These are phyloP conservation scores for Drosophila arizonae DNA, from an alignment of 1,140 invertebrate species.

Conservation along the genomic window DNA sequence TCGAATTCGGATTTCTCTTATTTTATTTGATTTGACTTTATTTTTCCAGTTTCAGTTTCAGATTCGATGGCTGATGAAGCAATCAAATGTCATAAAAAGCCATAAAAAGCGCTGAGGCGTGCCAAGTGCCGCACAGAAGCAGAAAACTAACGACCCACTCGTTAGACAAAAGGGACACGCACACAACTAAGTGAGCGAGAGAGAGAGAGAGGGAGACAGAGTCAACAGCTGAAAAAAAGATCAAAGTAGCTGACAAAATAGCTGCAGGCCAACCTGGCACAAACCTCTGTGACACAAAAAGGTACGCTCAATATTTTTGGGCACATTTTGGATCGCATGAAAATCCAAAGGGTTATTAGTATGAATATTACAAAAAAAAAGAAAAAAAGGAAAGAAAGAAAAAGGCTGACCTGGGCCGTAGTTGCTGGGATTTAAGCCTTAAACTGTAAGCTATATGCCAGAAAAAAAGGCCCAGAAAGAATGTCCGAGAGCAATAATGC, in stretches of 20 bases:
- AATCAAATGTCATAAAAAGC: conserved; percentile 43
- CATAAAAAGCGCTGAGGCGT: conserved; percentile 69
- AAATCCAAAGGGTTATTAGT: conserved; percentile 3
- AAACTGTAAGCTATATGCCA: neutral
- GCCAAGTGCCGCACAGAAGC: conserved; percentile 51
- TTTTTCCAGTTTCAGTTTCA: neutral
- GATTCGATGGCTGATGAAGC: conserved; percentile 25
- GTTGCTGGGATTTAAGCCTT: neutral
- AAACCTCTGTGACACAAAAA: conserved; percentile 23
- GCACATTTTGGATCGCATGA: conserved; percentile 15
- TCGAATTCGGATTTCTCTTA: conserved; percentile 7
- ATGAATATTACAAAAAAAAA: neutral
- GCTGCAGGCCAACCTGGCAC: conserved; percentile 53
- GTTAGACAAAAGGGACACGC: conserved; percentile 52
- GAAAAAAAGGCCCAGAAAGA: no score
- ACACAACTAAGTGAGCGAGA: neutral
- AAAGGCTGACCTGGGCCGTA: neutral
- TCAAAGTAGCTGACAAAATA: conserved; percentile 60
- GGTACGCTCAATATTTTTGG: neutral
- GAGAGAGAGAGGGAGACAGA: neutral
- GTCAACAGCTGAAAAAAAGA: conserved; percentile 50
- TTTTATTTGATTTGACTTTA: neutral
- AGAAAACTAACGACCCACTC: conserved; percentile 38
- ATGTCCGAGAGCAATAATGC: no score
- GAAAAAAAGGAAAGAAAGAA: no score